Percentiles rank a stretch among this genome's conserved stretches.
Conservation (phyloP, 2,797 vertebrate species). For the Phrynocephalus guinanensis region DNA sequence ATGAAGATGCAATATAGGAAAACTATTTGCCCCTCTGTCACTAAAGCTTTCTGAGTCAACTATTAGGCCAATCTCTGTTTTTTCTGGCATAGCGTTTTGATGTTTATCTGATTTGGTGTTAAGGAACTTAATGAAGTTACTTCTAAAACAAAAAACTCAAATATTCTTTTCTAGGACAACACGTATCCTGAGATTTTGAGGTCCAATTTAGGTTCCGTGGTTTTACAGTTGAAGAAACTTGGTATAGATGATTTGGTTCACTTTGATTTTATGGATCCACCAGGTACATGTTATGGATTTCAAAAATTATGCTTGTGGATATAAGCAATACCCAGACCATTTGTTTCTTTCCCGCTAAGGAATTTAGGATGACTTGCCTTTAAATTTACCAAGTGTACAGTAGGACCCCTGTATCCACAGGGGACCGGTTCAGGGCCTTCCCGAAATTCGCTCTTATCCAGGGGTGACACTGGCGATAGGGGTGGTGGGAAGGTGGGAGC, state of each 20-base stretch:
- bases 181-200: conserved; percentile 98
- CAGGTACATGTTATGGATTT: conserved; percentile 80
- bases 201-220: conserved; percentile 97
- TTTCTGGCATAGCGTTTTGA: not conserved
- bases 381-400: not conserved
- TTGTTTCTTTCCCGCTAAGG: not conserved
- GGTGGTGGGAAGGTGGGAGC: too few relatives aligned
- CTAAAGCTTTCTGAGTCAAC: not conserved
- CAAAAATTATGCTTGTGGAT: not conserved
- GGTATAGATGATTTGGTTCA: conserved; percentile 99
- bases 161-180: conserved; percentile 87
- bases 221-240: conserved; percentile 97
- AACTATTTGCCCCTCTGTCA: too few relatives aligned
- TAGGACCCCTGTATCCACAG: too few relatives aligned
- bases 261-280: conserved; percentile 99
- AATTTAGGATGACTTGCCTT: not conserved
- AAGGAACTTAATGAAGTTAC: not conserved
- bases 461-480: too few relatives aligned
- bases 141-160: not conserved
- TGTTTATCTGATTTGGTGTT: conserved; percentile 7
- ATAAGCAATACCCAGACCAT: not conserved
- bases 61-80: not conserved
- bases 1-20: not conserved
- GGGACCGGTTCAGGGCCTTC: too few relatives aligned
- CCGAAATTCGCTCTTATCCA: too few relatives aligned